Percentiles rank a stretch among this genome's conserved stretches.
Evolutionary conservation across 2,797 vertebrate species (phyloP).

Genomic region (Kryptolebias ocellatus): DNA sequence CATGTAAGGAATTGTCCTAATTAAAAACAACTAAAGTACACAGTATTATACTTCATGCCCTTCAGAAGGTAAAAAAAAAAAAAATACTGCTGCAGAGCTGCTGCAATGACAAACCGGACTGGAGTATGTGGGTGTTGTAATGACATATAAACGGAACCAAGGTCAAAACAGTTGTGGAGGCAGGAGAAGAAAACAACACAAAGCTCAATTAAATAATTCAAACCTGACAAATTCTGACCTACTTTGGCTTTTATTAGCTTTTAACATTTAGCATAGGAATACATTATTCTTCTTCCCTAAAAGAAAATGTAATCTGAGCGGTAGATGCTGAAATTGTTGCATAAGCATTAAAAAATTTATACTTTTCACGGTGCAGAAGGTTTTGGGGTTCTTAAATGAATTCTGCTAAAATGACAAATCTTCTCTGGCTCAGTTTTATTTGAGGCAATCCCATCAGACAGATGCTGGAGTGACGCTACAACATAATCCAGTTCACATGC

Average conservation of each 20-base stretch:
- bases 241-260: not conserved
- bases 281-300: not conserved
- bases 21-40: slow-evolving; percentile 18
- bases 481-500: not conserved
- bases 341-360: slow-evolving; percentile 27
- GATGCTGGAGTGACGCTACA: not conserved
- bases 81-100: slow-evolving; percentile 5
- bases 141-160: slow-evolving; percentile 20
- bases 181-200: slow-evolving; percentile 18
- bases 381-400: slow-evolving; percentile 15
- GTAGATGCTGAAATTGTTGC: not conserved
- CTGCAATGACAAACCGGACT: slow-evolving; percentile 30
- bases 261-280: slow-evolving; percentile 14
- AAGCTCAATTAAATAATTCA: slow-evolving; percentile 30
- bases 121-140: slow-evolving; percentile 58
- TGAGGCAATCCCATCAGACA: slow-evolving; percentile 10
- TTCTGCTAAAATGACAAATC: slow-evolving; percentile 35
- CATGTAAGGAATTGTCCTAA: slow-evolving; percentile 37
- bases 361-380: slow-evolving; percentile 6
- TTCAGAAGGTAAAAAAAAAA: slow-evolving; percentile 38
- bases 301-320: not conserved
- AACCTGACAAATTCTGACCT: slow-evolving; percentile 27
- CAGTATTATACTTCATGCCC: slow-evolving; percentile 20
- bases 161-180: slow-evolving; percentile 39
- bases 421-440: slow-evolving; percentile 29